A percentile compares a stretch with the other conserved stretches of the same genome.
Conservation (phyloP, 2,113 vertebrate species). For the Tragulus kanchil region DNA sequence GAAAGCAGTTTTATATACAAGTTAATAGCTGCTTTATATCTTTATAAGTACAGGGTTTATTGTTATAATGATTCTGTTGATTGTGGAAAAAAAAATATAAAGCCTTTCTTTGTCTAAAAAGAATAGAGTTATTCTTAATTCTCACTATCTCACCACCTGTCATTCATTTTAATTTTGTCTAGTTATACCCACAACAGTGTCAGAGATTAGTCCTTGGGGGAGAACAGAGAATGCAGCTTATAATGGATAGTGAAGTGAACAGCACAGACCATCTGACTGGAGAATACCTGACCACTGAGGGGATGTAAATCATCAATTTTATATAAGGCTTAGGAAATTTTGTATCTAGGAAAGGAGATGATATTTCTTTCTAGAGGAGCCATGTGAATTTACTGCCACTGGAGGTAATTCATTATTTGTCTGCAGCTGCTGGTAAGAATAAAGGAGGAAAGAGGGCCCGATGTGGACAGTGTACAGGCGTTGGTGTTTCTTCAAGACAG, state of each 20-base stretch:
- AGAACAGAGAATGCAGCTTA: background rate
- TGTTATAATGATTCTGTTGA: conserved; percentile 20
- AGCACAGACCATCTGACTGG: background rate
- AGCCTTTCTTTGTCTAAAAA: conserved; percentile 27
- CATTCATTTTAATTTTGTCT: background rate
- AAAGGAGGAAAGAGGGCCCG: background rate
- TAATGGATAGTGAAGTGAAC: background rate
- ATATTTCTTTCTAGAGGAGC: conserved; percentile 36
- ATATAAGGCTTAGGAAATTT: background rate
- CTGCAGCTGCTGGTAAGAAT: background rate
- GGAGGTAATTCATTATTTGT: background rate
- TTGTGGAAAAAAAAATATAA: background rate
- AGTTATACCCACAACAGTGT: background rate
- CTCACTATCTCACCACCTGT: background rate
- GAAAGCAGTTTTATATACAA: background rate
- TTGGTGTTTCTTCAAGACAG: background rate
- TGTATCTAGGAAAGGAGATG: background rate
- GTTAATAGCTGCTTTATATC: conserved; percentile 16
- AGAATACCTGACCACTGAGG: background rate
- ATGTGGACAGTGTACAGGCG: background rate
- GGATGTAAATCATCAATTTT: background rate
- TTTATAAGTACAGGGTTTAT: background rate
- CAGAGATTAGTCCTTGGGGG: background rate
- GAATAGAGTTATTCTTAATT: background rate
- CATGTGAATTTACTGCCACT: background rate